Percentiles rank a stretch among this genome's conserved stretches.
phyloP scores from a whole-genome alignment of 2,797 vertebrate genomes.

The Pipistrellus pygmaeus region DNA sequence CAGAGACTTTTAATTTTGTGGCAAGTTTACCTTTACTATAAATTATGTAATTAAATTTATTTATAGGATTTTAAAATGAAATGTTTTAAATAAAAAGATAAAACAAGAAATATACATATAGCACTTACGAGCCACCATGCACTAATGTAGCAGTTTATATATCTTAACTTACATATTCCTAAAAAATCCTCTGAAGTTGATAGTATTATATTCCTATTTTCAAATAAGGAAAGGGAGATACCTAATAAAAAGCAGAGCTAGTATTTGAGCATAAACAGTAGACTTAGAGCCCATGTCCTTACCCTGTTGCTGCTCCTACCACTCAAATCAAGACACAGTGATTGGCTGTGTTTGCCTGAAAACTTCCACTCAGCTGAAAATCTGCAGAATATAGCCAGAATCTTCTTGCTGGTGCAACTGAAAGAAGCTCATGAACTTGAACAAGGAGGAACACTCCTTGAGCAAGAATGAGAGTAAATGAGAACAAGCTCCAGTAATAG shows the following conservation, averaged over 20 bases:
- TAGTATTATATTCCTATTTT: not conserved
- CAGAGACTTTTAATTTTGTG: not conserved
- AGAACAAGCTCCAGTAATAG: not conserved
- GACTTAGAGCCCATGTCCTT: not conserved
- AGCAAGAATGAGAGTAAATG: not conserved
- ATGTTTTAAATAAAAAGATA: not conserved
- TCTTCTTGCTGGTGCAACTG: not conserved
- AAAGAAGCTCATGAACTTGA: constrained; percentile 1
- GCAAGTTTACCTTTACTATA: not conserved
- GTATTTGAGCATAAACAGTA: not conserved
- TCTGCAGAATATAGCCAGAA: not conserved
- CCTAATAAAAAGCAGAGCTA: not conserved
- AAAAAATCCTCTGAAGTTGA: constrained; percentile 7
- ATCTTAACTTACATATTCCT: not conserved
- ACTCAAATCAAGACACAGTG: not conserved
- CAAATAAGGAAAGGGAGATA: not conserved
- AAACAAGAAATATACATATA: not conserved
- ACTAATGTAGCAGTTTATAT: not conserved
- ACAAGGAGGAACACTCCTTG: not conserved
- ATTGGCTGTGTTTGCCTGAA: not conserved
- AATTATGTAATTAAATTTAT: not conserved
- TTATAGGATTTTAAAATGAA: constrained; percentile 9
- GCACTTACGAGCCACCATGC: not conserved
- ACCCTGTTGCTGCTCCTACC: no score
- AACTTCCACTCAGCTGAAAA: constrained; percentile 6